Evolutionary conservation across 1,140 invertebrate species (phyloP), one percentile per base, ranked within the genome.

Genomic region (Caerostris extrusa): DNA sequence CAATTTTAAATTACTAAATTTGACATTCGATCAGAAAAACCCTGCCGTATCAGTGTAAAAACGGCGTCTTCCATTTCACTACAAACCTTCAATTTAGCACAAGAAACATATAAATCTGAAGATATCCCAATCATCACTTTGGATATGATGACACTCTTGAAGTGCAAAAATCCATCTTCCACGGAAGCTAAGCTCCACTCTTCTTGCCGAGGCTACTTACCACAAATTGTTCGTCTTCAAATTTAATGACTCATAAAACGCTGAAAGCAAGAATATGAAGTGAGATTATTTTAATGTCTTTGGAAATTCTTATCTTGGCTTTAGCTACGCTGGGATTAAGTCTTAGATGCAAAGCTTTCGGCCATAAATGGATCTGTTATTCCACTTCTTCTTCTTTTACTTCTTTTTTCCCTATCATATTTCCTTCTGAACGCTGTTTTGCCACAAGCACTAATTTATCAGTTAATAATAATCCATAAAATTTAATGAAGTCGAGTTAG

Each of bases 161-260:
- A 77, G 69, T 77, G 69, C 69, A 77, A 77, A 77, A 77, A 77
- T 34, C 69, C 69, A 5, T 58, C 56, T 83, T 83, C 57, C 56
- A n/a, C n/a, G 53, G 82, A 83, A 14, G 8, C 17, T 17, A 34
- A 77, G 7, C 69, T 50, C 69, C n/a, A 77, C n/a, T 5, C n/a
- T n/a, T 83, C 53, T 83, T 83, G 17, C 56, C 19, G 53, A 7
- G 17, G 17, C n/a, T 58, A 17, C 4, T 56, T 55, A 57, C 82
- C n/a, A 56, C 57, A 19, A 83, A 17, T 17, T 83, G n/a, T 58
- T 83, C 82, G 17, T 17, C 57, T 83, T 34, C 53, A 12, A 5
- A n/a, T 83, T 83, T 83, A 83, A 83, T 58, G 82, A 83, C 82
- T 56, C 82, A 83, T 83, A 83, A 83, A 83, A 83, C 50, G 69